A percentile compares a stretch with the other conserved stretches of the same genome.
These are phyloP conservation scores for Paraescarpia echinospica DNA, from an alignment of 1,140 invertebrate genomes.

Conservation along the genomic window DNA sequence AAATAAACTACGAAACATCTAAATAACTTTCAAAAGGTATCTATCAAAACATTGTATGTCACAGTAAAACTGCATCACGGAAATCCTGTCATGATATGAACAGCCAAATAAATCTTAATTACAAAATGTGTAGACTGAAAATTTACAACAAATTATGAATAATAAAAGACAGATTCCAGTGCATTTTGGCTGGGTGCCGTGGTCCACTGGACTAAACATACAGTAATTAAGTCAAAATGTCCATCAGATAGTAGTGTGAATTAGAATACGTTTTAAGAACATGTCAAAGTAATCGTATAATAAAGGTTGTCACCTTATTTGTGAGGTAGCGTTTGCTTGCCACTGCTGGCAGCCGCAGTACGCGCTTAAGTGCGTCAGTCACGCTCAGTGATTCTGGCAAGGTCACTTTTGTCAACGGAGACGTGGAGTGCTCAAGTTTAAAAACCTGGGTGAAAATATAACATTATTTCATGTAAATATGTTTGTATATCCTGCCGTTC, in stretches of 20 bases:
- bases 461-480: constrained; percentile 16
- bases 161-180: neutral
- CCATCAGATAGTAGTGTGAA: neutral
- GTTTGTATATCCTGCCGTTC: too few relatives aligned
- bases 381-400: constrained; percentile 56
- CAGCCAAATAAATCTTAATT: too few relatives aligned
- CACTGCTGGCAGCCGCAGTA: constrained; percentile 86
- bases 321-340: constrained; percentile 94
- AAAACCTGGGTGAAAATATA: constrained; percentile 60
- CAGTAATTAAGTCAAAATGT: neutral
- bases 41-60: neutral
- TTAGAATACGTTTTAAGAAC: neutral
- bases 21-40: neutral
- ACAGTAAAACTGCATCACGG: neutral
- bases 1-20: neutral
- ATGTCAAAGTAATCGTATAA: neutral
- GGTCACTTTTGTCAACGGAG: constrained; percentile 30
- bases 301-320: constrained; percentile 67
- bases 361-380: constrained; percentile 72
- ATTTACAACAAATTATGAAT: too few relatives aligned
- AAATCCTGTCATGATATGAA: too few relatives aligned
- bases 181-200: too few relatives aligned
- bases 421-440: constrained; percentile 33
- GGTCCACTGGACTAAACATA: neutral
- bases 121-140: too few relatives aligned